Evolutionary conservation across 2,888 invertebrate species (phyloP), one percentile per base, ranked within the genome.

Genomic region (Acronicta aceris): DNA sequence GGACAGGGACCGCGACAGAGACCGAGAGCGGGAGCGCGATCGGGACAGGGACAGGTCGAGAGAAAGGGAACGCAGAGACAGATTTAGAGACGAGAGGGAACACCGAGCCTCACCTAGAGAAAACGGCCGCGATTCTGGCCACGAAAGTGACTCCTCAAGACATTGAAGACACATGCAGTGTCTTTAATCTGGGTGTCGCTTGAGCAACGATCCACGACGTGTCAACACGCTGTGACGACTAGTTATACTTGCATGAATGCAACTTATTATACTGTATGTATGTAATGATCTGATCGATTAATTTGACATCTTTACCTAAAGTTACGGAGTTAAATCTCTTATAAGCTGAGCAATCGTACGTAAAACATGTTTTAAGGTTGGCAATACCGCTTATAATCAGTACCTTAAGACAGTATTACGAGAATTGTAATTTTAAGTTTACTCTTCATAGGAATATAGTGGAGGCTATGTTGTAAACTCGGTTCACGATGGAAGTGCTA

Each of bases 71-170:
- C 84, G 91, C 46, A 83, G 92, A 55, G 91, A 93, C 54, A 83
- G 93, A 17, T 90, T 87, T 55, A 81, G 93, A 68, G 93, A 94
- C 55, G 93, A 93, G 43, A 83, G 93, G 51, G 93, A 94, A 17
- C 92, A 94, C 75, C 91, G 94, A 59, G 93, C 93, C 21, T 94
- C 93, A 2, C 94, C 94, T 10, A 85, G 94, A 62, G 94, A 95
- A 72, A 94, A 93, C 71, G 91, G 94, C 40, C 85, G 94, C 16
- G 95, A 95, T 66, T 95, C 95, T 13, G 95, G 95, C 51, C 95
- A 95, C 76, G 95, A 95, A 74, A 95, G 95, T 75, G 95, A 95
- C 78, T 93, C 94, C 21, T 95, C 95, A 36, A 85, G 95, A 71
- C 95, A 95, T 85, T 95, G 82, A 92, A 67, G 41, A 62, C 55